A percentile compares a stretch with the other conserved stretches of the same genome.
Evolutionary conservation across 92 coral and sea anemone genomes (phyloP).

Genomic region (Ricordea florida): DNA sequence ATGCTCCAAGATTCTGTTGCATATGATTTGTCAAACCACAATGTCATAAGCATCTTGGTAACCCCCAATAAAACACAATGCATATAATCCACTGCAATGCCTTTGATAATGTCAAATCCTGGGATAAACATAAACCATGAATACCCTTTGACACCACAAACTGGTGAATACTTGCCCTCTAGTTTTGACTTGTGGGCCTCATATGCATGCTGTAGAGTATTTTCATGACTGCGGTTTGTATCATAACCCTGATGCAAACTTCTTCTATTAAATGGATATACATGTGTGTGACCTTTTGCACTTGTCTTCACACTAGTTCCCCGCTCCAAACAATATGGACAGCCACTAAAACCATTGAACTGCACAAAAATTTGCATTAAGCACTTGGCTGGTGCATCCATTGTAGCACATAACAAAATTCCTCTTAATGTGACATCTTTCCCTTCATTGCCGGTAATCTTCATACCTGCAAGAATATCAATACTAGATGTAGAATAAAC

Average conservation of each 20-base stretch:
- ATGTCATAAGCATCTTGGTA: too few relatives aligned
- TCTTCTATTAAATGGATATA: too few relatives aligned
- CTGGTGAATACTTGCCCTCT: conserved; percentile 41
- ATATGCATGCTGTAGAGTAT: too few relatives aligned
- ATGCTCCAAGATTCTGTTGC: too few relatives aligned
- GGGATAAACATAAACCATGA: conserved; percentile 74
- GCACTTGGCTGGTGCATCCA: conserved; percentile 76
- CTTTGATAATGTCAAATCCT: conserved; percentile 65
- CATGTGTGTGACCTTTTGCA: too few relatives aligned
- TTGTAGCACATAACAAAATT: conserved; percentile 44
- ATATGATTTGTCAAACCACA: too few relatives aligned
- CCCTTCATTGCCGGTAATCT: too few relatives aligned
- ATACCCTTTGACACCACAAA: conserved; percentile 67
- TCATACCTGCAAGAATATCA: too few relatives aligned
- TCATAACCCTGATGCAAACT: too few relatives aligned
- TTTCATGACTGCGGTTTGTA: too few relatives aligned
- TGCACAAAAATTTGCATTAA: conserved; percentile 58
- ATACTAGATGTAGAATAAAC: too few relatives aligned
- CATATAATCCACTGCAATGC: conserved; percentile 71
- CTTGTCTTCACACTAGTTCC: conserved; percentile 51
- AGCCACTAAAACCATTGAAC: conserved; percentile 67
- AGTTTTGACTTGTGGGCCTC: conserved; percentile 40
- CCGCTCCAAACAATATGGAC: conserved; percentile 56
- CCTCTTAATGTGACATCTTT: conserved; percentile 22
- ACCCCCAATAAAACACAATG: conserved; percentile 69